Evolutionary conservation across 2,113 vertebrate species (phyloP), one percentile per base, ranked within the genome.

Genomic region (Ptychochromis oligacanthus): DNA sequence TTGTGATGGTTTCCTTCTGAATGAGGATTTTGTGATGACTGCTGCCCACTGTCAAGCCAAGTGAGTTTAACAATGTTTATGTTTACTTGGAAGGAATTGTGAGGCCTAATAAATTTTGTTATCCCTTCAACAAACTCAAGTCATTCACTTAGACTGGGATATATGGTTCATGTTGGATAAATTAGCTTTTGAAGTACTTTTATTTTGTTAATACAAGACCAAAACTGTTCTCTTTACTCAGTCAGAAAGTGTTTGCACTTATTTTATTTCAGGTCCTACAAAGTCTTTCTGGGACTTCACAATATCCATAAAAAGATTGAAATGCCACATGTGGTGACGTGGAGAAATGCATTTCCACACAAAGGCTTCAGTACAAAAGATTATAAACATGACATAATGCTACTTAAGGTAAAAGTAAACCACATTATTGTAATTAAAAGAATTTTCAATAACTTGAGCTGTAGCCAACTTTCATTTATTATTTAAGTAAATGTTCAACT

Each of bases 1-100:
- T 18, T 94, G 93, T 57, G 92, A 22, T 10, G 93, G 91, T 11
- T 91, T 95, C 36, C 87, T 95, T 11, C n/a, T 94, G 13, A 90
- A 24, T 26, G 64, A 93, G 10, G 86, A 94, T 49, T 93, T 90
- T 54, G 18, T 54, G 3, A 2, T 94, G 18, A 92, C 93, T 5
- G 92, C 92, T 0, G 93, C 93, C 28, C 88, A 94, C 75, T 95
- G 94, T 57, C 13, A 67, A 18, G 24, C 11, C 9, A 46, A 28
- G 92, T 95, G 10, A 67, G 91, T 82, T 34, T 52, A 12, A 67
- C n/a, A n/a, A n/a, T n/a, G n/a, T n/a, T n/a, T n/a, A n/a, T n/a
- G n/a, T n/a, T n/a, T n/a, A n/a, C n/a, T n/a, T n/a, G n/a, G n/a
- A n/a, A n/a, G n/a, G n/a, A n/a, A n/a, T n/a, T n/a, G n/a, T n/a